Conservation (phyloP, 1,140 invertebrate species). For the Ptiloglossa arizonensis region DNA sequence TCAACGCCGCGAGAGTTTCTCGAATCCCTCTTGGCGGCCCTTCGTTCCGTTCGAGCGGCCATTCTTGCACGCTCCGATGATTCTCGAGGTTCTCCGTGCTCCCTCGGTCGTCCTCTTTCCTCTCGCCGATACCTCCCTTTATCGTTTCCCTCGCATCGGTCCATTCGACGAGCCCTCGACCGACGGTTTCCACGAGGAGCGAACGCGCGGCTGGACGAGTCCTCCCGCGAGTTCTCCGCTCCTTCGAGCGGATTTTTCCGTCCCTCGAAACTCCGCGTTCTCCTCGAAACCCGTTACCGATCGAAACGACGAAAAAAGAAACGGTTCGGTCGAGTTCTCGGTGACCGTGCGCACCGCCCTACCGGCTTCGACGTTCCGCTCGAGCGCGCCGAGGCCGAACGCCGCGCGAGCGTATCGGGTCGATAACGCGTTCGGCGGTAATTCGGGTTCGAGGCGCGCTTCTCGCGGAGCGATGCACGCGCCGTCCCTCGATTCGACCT, state of each 20-base stretch:
- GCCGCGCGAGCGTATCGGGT: neutral
- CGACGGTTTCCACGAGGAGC: conserved; percentile 33
- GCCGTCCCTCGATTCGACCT: neutral
- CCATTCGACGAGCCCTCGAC: conserved; percentile 1
- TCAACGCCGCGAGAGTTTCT: conserved; percentile 36
- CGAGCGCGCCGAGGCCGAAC: neutral
- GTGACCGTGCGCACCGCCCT: neutral
- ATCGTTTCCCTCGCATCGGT: conserved; percentile 50
- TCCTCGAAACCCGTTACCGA: no score
- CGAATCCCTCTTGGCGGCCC: conserved; percentile 32
- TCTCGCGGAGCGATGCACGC: neutral
- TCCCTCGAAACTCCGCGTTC: no score
- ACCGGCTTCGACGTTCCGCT: neutral
- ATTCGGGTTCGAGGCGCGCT: neutral
- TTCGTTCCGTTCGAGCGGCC: conserved; percentile 36
- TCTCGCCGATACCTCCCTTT: conserved; percentile 12
- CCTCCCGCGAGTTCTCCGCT: conserved; percentile 13
- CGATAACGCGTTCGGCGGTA: neutral
- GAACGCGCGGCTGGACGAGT: conserved; percentile 44
- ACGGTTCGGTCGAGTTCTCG: neutral
- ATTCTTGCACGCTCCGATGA: conserved; percentile 40
- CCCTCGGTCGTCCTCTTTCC: neutral
- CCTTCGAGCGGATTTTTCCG: no score
- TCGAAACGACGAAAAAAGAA: neutral
- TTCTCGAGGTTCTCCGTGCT: conserved; percentile 3